Evolutionary conservation across 2,888 invertebrate genomes (phyloP).

Genomic region (Erannis defoliaria): DNA sequence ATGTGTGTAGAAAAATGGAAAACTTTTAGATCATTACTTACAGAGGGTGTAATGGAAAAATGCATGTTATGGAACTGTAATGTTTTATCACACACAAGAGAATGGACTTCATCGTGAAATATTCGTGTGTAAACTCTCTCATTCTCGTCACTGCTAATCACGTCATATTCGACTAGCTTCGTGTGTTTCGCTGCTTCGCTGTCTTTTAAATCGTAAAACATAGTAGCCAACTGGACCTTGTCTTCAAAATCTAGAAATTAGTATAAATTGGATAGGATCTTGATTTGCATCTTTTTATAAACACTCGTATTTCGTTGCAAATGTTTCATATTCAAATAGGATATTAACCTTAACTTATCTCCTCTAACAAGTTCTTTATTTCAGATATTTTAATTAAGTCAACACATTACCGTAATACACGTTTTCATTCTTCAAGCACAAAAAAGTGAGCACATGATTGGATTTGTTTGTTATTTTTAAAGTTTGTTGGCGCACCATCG

Average conservation of each 20-base stretch:
- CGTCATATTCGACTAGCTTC: conserved; percentile 75
- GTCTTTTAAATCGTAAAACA: conserved; percentile 70
- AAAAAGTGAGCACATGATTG: conserved; percentile 80
- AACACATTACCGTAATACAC: conserved; percentile 66
- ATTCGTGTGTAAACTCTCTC: conserved; percentile 77
- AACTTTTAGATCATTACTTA: conserved; percentile 57
- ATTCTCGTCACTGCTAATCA: conserved; percentile 74
- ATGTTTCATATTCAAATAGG: neutral
- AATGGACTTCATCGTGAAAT: conserved; percentile 77
- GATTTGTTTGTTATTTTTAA: conserved; percentile 86
- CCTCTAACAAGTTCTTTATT: neutral
- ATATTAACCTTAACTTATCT: no score
- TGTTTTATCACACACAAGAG: conserved; percentile 74
- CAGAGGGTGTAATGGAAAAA: conserved; percentile 84
- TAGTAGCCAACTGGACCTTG: conserved; percentile 72
- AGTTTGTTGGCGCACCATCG: conserved; percentile 81
- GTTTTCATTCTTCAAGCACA: conserved; percentile 85
- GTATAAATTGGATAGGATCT: neutral
- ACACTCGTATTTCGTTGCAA: no score
- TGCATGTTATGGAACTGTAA: conserved; percentile 70
- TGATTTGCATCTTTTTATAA: no score
- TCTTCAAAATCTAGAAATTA: conserved; percentile 72
- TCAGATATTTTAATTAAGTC: neutral
- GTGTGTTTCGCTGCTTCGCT: conserved; percentile 67
- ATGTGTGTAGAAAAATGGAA: neutral